These are phyloP conservation scores for Rhinella marina DNA, from an alignment of 2,797 vertebrate genomes.

Conservation along the genomic window DNA sequence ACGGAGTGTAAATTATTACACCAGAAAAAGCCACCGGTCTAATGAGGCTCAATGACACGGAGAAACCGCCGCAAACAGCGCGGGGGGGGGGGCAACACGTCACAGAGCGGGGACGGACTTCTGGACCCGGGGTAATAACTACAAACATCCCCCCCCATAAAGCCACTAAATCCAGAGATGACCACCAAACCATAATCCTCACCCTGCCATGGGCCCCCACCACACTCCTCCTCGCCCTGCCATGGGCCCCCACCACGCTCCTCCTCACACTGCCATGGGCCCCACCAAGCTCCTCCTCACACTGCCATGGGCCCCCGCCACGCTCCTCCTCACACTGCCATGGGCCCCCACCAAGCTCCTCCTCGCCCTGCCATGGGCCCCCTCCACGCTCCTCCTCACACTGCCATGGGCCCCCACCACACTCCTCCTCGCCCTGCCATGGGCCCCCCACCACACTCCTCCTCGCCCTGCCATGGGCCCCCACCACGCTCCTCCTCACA, in stretches of 20 bases:
- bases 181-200: too few relatives aligned
- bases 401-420: not conserved
- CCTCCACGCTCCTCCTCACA: not conserved
- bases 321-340: too few relatives aligned
- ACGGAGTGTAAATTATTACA: constrained; percentile 29
- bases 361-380: not conserved
- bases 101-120: too few relatives aligned
- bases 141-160: too few relatives aligned
- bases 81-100: not conserved
- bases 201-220: not conserved
- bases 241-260: not conserved
- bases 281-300: not conserved
- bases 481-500: not conserved
- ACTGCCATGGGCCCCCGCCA: not conserved
- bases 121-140: too few relatives aligned
- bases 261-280: not conserved
- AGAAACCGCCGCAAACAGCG: not conserved
- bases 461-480: not conserved
- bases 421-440: too few relatives aligned
- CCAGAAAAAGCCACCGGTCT: constrained; percentile 20
- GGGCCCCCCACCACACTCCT: not conserved
- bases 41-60: not conserved
- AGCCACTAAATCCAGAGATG: not conserved
- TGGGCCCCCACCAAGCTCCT: not conserved
- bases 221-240: not conserved